phyloP scores from a whole-genome alignment of 2,888 invertebrate genomes.

The Oxystoma pomonae region DNA sequence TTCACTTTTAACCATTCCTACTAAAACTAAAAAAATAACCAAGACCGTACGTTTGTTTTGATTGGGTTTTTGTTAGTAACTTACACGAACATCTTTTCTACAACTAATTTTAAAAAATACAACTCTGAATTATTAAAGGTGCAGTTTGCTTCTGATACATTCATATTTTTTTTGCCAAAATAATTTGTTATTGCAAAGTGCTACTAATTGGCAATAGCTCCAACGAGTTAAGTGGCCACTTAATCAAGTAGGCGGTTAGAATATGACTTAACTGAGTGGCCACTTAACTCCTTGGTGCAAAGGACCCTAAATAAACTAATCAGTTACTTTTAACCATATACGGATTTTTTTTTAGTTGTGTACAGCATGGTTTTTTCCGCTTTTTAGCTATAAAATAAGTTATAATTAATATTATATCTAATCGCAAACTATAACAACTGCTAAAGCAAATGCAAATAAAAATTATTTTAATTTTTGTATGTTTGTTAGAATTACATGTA shows the following conservation, averaged over 20 bases:
- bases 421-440: not conserved
- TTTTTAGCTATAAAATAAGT: not conserved
- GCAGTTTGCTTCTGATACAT: conserved; percentile 47
- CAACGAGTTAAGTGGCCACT: too few species aligned
- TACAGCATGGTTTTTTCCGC: not conserved
- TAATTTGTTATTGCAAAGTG: not conserved
- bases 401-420: not conserved
- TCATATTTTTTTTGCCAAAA: not conserved
- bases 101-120: conserved; percentile 11
- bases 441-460: conserved; percentile 5
- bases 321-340: not conserved
- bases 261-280: too few species aligned
- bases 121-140: conserved; percentile 42
- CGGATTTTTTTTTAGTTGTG: not conserved
- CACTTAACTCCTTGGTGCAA: too few species aligned
- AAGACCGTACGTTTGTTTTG: conserved; percentile 1
- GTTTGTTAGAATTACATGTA: too few species aligned
- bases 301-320: not conserved
- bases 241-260: too few species aligned
- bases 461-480: conserved; percentile 2
- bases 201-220: too few species aligned
- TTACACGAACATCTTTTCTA: conserved; percentile 7
- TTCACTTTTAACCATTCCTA: conserved; percentile 6
- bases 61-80: conserved; percentile 13
- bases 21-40: conserved; percentile 16